These are phyloP conservation scores for Miichthys miiuy DNA, from an alignment of 2,797 vertebrate genomes.

Conservation along the genomic window DNA sequence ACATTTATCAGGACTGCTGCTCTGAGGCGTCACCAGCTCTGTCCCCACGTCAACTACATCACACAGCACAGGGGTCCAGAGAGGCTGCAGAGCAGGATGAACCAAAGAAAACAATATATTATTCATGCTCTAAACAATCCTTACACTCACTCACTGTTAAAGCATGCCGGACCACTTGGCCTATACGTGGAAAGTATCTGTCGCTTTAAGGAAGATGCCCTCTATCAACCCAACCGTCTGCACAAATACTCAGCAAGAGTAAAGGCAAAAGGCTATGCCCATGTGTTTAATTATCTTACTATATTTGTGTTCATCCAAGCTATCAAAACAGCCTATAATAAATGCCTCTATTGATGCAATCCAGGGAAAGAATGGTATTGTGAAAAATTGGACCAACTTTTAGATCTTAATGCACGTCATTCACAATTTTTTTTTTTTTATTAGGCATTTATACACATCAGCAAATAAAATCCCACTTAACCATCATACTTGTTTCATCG, in stretches of 20 bases:
- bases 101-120: slow-evolving; percentile 75
- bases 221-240: slow-evolving; percentile 34
- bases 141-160: slow-evolving; percentile 49
- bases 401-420: slow-evolving; percentile 53
- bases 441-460: slow-evolving; percentile 69
- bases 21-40: slow-evolving; percentile 83
- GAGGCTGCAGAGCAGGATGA: slow-evolving; percentile 85
- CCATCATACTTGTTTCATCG: slow-evolving; percentile 66
- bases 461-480: slow-evolving; percentile 70
- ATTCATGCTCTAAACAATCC: slow-evolving; percentile 71
- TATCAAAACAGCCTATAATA: slow-evolving; percentile 33
- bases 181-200: slow-evolving; percentile 39
- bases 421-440: slow-evolving; percentile 61
- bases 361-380: slow-evolving; percentile 23
- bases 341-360: slow-evolving; percentile 34
- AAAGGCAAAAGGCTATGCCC: slow-evolving; percentile 48
- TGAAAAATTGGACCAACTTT: slow-evolving; percentile 48
- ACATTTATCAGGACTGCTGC: slow-evolving; percentile 86
- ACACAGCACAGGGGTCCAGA: slow-evolving; percentile 91
- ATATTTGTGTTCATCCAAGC: slow-evolving; percentile 49
- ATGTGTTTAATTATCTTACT: slow-evolving; percentile 59
- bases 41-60: slow-evolving; percentile 76
- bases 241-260: slow-evolving; percentile 26
- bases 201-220: slow-evolving; percentile 42
- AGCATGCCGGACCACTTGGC: slow-evolving; percentile 32